phyloP scores from a whole-genome alignment of 2,113 vertebrate species.

The Pyxicephalus adspersus region DNA sequence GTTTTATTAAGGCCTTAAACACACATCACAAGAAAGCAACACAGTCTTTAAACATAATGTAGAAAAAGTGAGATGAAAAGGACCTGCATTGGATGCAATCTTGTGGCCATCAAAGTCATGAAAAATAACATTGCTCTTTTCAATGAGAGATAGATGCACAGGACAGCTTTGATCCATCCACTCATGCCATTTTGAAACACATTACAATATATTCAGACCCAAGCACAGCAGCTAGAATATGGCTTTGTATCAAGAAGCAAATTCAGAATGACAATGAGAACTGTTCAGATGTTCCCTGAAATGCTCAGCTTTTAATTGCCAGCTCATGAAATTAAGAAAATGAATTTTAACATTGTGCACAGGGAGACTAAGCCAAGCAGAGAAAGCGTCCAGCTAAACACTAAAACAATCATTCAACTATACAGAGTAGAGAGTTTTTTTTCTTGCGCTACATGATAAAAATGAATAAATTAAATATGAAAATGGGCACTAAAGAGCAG shows the following conservation, averaged over 20 bases:
- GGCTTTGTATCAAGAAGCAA: slow-evolving; percentile 35
- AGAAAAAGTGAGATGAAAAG: slow-evolving; percentile 1
- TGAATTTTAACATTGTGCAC: slow-evolving; percentile 41
- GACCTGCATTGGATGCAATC: not conserved
- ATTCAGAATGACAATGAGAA: slow-evolving; percentile 44
- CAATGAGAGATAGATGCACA: not conserved
- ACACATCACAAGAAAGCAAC: not conserved
- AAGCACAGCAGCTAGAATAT: slow-evolving; percentile 18
- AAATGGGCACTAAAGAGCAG: not conserved
- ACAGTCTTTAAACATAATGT: not conserved
- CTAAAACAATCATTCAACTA: slow-evolving; percentile 23
- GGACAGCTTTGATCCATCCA: slow-evolving; percentile 21
- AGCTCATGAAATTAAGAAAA: slow-evolving; percentile 46
- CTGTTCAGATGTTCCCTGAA: slow-evolving; percentile 35
- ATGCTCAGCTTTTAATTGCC: slow-evolving; percentile 38
- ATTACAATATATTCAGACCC: slow-evolving; percentile 22
- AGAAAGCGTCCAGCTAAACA: slow-evolving; percentile 41
- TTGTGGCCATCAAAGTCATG: slow-evolving; percentile 10
- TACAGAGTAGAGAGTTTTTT: not conserved
- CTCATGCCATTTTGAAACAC: slow-evolving; percentile 13
- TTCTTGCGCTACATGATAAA: not conserved
- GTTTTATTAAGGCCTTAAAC: not conserved
- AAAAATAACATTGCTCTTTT: slow-evolving; percentile 19
- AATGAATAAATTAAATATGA: slow-evolving; percentile 6
- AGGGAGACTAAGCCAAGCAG: slow-evolving; percentile 32